Conservation (phyloP, 2,113 vertebrate genomes). For the Mus musculus region DNA sequence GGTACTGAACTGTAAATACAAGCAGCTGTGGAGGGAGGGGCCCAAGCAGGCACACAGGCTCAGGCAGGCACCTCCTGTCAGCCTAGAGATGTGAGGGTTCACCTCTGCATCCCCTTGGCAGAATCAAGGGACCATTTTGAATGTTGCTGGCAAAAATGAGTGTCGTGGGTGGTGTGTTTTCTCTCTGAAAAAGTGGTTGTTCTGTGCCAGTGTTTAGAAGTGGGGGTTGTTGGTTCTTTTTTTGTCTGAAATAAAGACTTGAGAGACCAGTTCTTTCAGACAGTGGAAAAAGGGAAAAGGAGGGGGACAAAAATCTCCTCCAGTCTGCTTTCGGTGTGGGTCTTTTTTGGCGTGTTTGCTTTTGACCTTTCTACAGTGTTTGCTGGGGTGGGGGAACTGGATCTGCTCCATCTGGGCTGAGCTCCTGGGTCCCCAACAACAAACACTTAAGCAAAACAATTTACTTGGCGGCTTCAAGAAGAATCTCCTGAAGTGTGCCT, state of each 20-base stretch:
- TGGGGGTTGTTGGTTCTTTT: slow-evolving; percentile 69
- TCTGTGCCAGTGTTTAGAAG: slow-evolving; percentile 67
- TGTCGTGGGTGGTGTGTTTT: slow-evolving; percentile 62
- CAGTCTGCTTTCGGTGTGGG: slow-evolving; percentile 44
- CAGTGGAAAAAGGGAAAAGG: slow-evolving; percentile 11
- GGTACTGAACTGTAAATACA: slow-evolving; percentile 72
- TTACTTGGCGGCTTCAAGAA: slow-evolving; percentile 54
- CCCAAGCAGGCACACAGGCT: slow-evolving; percentile 60
- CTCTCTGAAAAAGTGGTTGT: slow-evolving; percentile 55
- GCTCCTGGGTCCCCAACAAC: slow-evolving; percentile 25
- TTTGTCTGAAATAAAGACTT: slow-evolving; percentile 72
- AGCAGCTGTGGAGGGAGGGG: slow-evolving; percentile 78
- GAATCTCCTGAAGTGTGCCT: slow-evolving; percentile 21
- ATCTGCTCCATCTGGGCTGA: neutral
- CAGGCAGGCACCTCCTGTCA: slow-evolving; percentile 35
- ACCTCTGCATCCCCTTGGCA: slow-evolving; percentile 59
- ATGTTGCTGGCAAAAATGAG: slow-evolving; percentile 63
- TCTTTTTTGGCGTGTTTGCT: slow-evolving; percentile 19
- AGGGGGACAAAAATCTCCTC: neutral
- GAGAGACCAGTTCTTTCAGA: slow-evolving; percentile 66
- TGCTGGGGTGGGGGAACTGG: neutral
- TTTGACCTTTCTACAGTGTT: slow-evolving; percentile 64
- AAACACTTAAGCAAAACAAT: slow-evolving; percentile 46
- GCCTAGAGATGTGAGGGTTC: neutral
- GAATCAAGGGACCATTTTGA: slow-evolving; percentile 56